phyloP scores from a whole-genome alignment of 2,888 invertebrate species.

The Volucella inanis region DNA sequence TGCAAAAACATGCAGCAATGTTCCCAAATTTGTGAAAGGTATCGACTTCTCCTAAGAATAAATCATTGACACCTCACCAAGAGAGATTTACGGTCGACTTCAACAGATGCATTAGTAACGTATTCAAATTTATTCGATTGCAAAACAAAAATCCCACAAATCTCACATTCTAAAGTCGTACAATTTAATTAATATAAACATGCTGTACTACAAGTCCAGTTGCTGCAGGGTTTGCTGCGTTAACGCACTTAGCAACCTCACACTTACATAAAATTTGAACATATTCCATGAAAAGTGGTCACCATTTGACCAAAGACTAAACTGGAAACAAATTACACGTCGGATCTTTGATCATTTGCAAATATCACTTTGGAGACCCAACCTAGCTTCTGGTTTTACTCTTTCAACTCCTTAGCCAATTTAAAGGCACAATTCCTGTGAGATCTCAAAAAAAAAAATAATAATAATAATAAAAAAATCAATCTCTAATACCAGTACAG shows the following conservation, averaged over 20 bases:
- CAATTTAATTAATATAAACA: constrained; percentile 73
- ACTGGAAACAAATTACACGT: constrained; percentile 71
- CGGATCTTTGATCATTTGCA: constrained; percentile 73
- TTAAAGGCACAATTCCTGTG: constrained; percentile 51
- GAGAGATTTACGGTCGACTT: constrained; percentile 66
- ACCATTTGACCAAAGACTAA: constrained; percentile 58
- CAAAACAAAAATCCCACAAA: constrained; percentile 49
- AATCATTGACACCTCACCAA: constrained; percentile 64
- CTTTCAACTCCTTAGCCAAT: constrained; percentile 52
- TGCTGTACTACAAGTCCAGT: constrained; percentile 63
- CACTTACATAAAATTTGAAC: not conserved
- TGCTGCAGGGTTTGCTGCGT: constrained; percentile 42
- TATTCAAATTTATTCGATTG: constrained; percentile 62
- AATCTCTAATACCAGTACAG: constrained; percentile 33
- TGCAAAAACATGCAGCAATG: constrained; percentile 17
- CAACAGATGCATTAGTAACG: constrained; percentile 31
- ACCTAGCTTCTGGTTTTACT: constrained; percentile 70
- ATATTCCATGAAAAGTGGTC: constrained; percentile 2
- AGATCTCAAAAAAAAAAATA: not conserved
- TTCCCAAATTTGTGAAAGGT: constrained; percentile 69
- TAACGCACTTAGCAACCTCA: constrained; percentile 43
- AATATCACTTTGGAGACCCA: constrained; percentile 56
- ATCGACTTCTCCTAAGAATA: constrained; percentile 44
- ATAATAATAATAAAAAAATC: no score
- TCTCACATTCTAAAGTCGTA: constrained; percentile 66